Evolutionary conservation across 2,888 invertebrate genomes (phyloP), one percentile per base, ranked within the genome.

Genomic region (Invenusta paracnida): DNA sequence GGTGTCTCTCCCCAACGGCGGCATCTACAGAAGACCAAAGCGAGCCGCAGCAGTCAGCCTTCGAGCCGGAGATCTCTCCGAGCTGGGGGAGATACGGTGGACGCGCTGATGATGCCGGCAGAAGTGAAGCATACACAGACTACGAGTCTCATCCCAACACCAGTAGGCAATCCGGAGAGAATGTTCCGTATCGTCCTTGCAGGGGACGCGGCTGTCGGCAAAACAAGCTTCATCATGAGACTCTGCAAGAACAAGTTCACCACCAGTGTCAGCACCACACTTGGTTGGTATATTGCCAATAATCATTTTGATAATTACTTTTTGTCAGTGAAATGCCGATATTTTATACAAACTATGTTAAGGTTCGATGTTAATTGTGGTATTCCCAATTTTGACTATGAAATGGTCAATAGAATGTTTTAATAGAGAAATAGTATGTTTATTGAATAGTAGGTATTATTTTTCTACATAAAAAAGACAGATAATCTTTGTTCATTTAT

Each of bases 171-270:
- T 1, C 93, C 93, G 0, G 93, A 93, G 86, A 89, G 93, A 81
- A 93, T 93, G 85, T 94, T 93, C 89, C 93, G 93, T 89, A 92
- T 94, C 0, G 93, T 94, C 2, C 92, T 94, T 88, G 93, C 93
- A 17, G 93, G 93, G 0, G 94, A 94, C 89, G 93, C 94, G 0
- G 93, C 93, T 0, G 94, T 94, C 0, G 94, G 94, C 2, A 94
- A 94, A 89, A 93, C 93, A 2, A 93, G 93, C 86, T 93, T 94
- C 88, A 93, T 94, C 85, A 92, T 93, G 90, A 90, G 93, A 30
- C 91, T 93, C 67, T 93, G 93, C 89, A 93, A 93, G 89, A 93
- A 93, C 17, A 91, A 92, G 85, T 94, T 93, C 89, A 91, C 92
- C 25, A 90, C 91, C 30, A 92, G 93, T 88, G 91, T 93, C 81